These are phyloP conservation scores for Tragelaphus buxtoni DNA, from an alignment of 2,113 vertebrate species.

Conservation along the genomic window DNA sequence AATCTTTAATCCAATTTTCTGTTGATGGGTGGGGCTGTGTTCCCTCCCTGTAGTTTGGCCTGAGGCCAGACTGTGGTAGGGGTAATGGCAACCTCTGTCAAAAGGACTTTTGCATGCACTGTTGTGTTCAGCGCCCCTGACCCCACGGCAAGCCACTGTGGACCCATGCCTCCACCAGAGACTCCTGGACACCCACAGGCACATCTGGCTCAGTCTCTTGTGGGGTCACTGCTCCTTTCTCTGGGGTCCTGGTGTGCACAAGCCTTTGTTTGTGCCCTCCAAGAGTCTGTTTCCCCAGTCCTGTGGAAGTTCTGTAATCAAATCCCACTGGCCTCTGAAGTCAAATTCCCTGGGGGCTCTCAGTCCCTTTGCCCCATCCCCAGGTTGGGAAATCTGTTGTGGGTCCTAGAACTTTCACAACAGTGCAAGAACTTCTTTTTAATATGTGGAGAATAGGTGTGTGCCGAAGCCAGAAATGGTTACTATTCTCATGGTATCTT, in stretches of 20 bases:
- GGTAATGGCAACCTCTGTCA: background rate
- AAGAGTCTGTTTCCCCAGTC: background rate
- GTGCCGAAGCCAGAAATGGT: background rate
- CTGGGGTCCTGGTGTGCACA: background rate
- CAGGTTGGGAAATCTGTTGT: background rate
- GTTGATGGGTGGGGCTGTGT: background rate
- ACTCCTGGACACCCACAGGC: background rate
- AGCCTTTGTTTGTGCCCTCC: background rate
- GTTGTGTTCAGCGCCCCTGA: background rate
- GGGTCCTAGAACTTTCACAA: background rate
- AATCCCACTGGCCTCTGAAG: background rate
- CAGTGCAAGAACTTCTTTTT: background rate
- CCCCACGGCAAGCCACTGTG: background rate
- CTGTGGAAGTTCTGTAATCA: background rate
- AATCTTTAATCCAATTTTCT: background rate
- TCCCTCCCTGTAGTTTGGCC: background rate
- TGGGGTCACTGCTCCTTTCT: background rate
- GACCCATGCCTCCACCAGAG: fast-evolving
- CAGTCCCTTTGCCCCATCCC: background rate
- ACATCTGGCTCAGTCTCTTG: background rate
- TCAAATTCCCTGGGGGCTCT: background rate
- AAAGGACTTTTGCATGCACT: fast-evolving
- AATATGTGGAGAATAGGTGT: background rate
- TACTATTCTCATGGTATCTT: background rate
- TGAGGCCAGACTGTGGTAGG: background rate